phyloP scores from a whole-genome alignment of 1,140 invertebrate genomes.

The Formica selysi region DNA sequence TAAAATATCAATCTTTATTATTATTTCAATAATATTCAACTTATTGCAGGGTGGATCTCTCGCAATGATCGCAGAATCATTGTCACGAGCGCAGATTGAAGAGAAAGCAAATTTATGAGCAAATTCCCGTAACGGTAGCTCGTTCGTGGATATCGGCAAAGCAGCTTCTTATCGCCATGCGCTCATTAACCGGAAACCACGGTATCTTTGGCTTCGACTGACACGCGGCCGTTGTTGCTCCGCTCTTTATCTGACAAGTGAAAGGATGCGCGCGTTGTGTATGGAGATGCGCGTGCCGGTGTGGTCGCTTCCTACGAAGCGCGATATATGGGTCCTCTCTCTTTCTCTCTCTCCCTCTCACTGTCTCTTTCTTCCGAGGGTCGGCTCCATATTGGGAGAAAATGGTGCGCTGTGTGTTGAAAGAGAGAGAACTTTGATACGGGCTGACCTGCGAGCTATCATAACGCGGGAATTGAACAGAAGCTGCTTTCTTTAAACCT shows the following conservation, averaged over 20 bases:
- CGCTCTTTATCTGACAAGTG: conserved; percentile 67
- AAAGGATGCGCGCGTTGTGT: conserved; percentile 65
- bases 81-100: not conserved
- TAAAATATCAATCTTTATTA: not conserved
- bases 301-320: not conserved
- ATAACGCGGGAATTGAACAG: not conserved
- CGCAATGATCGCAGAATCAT: not conserved
- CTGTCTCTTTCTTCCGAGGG: conserved; percentile 28
- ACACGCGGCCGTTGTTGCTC: conserved; percentile 55
- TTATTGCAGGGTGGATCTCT: not conserved
- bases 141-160: conserved; percentile 47
- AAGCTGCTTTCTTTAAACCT: conserved; percentile 7
- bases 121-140: not conserved
- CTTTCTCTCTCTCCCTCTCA: conserved; percentile 27
- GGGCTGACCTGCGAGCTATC: conserved; percentile 3
- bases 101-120: not conserved
- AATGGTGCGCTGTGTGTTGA: conserved; percentile 24
- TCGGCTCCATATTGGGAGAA: not conserved
- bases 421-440: not conserved
- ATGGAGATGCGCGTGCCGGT: conserved; percentile 12
- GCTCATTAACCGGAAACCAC: conserved; percentile 82
- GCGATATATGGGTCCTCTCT: not conserved
- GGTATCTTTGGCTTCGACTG: conserved; percentile 80
- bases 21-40: not conserved
- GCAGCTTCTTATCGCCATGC: conserved; percentile 78